A percentile compares a stretch with the other conserved stretches of the same genome.
phyloP scores from a whole-genome alignment of 2,888 invertebrate genomes.

The Timema podura region DNA sequence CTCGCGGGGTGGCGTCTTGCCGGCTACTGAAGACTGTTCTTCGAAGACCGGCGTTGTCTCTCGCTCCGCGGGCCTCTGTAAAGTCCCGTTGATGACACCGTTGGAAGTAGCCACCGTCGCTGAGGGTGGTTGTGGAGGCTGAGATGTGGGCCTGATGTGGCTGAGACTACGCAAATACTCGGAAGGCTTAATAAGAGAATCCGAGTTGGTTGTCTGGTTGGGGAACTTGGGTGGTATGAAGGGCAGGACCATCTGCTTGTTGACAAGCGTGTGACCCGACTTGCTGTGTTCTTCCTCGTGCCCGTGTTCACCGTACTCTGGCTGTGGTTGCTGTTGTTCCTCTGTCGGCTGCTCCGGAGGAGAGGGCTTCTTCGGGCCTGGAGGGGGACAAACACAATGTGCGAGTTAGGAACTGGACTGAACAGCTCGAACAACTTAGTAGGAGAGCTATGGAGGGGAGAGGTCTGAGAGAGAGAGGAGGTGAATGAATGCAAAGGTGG shows the following conservation, averaged over 20 bases:
- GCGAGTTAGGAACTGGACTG: too few species aligned
- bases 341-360: not conserved
- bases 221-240: slow-evolving; percentile 91
- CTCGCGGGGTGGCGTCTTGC: not conserved
- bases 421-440: too few species aligned
- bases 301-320: not conserved
- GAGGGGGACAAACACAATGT: not conserved
- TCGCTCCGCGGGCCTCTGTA: too few species aligned
- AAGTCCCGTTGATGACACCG: too few species aligned
- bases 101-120: slow-evolving; percentile 20
- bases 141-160: slow-evolving; percentile 31
- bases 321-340: too few species aligned
- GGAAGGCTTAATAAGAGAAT: slow-evolving; percentile 86
- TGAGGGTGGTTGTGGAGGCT: slow-evolving; percentile 31
- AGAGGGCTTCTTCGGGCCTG: not conserved
- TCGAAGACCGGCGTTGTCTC: not conserved
- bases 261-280: slow-evolving; percentile 56
- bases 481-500: too few species aligned
- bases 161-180: slow-evolving; percentile 86
- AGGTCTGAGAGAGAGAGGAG: too few species aligned
- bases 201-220: slow-evolving; percentile 65
- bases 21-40: not conserved
- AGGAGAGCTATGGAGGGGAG: too few species aligned
- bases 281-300: slow-evolving; percentile 15
- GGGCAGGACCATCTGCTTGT: slow-evolving; percentile 80